Evolutionary conservation across 1,140 invertebrate species (phyloP).

Genomic region (Drosophila hydei): DNA sequence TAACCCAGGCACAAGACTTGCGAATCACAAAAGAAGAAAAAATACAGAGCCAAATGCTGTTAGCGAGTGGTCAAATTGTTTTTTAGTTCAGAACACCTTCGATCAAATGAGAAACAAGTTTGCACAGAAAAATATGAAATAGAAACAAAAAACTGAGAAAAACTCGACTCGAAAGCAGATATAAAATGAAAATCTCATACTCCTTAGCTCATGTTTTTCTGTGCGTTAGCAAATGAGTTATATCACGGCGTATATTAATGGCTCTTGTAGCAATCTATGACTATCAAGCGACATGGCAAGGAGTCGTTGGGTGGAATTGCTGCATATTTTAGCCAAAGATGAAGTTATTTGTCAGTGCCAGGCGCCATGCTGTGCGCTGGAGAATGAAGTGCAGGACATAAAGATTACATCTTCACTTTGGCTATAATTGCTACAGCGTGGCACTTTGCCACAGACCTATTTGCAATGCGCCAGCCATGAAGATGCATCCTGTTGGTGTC

Average conservation of each 20-base stretch:
- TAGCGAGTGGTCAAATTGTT: too few relatives aligned
- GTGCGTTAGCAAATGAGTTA: background rate
- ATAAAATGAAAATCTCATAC: background rate
- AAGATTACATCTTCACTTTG: constrained; percentile 75
- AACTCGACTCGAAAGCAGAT: background rate
- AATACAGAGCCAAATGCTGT: background rate
- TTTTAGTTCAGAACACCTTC: too few relatives aligned
- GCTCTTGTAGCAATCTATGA: constrained; percentile 1
- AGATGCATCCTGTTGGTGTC: constrained; percentile 8
- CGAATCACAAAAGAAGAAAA: constrained; percentile 24
- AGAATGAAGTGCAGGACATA: constrained; percentile 23
- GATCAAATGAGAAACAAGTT: too few relatives aligned
- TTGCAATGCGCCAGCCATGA: constrained; percentile 26
- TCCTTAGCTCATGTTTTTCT: too few relatives aligned
- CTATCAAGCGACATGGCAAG: background rate
- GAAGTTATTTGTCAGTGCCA: constrained; percentile 70
- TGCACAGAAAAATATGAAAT: too few relatives aligned
- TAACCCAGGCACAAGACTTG: constrained; percentile 2
- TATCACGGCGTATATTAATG: background rate
- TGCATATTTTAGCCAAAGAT: constrained; percentile 35
- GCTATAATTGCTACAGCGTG: constrained; percentile 77
- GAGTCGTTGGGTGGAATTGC: background rate
- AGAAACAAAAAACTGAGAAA: too few relatives aligned
- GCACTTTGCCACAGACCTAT: constrained; percentile 51
- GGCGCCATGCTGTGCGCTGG: constrained; percentile 16